These are phyloP conservation scores for Xestia xanthographa DNA, from an alignment of 2,888 invertebrate genomes.

Conservation along the genomic window DNA sequence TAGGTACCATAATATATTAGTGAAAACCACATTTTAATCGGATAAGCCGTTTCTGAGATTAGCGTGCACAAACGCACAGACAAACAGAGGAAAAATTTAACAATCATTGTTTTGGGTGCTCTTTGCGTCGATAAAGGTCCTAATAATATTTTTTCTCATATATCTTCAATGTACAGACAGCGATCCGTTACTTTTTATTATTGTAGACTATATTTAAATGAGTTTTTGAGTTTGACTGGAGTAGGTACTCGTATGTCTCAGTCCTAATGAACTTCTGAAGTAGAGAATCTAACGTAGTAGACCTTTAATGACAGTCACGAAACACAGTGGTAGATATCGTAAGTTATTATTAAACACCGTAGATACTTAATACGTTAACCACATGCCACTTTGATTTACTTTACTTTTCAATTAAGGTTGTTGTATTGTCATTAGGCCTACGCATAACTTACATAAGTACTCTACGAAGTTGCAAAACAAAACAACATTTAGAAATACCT, in stretches of 20 bases:
- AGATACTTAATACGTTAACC: not conserved
- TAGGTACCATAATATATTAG: too few species aligned
- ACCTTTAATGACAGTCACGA: too few species aligned
- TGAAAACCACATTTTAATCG: too few species aligned
- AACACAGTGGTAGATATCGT: too few species aligned
- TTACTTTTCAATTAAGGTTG: not conserved
- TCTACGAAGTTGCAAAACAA: conserved; percentile 39
- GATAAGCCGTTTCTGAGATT: too few species aligned
- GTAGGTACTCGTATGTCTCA: not conserved
- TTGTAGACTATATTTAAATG: not conserved
- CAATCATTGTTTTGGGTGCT: too few species aligned
- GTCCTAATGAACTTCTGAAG: not conserved
- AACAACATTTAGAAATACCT: conserved; percentile 30
- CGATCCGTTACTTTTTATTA: too few species aligned
- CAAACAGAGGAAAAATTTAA: not conserved
- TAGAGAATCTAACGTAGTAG: too few species aligned
- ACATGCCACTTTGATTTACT: conserved; percentile 26
- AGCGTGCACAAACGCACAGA: too few species aligned
- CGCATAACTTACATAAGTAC: conserved; percentile 13
- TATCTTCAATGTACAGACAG: too few species aligned
- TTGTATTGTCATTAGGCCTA: conserved; percentile 37
- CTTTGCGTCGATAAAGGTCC: too few species aligned
- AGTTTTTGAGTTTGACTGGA: not conserved
- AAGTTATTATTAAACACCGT: not conserved
- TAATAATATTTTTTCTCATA: too few species aligned